Percentiles rank a stretch among this genome's conserved stretches.
Evolutionary conservation across 2,888 invertebrate species (phyloP).

Genomic region (Acanthacorydalis orientalis): DNA sequence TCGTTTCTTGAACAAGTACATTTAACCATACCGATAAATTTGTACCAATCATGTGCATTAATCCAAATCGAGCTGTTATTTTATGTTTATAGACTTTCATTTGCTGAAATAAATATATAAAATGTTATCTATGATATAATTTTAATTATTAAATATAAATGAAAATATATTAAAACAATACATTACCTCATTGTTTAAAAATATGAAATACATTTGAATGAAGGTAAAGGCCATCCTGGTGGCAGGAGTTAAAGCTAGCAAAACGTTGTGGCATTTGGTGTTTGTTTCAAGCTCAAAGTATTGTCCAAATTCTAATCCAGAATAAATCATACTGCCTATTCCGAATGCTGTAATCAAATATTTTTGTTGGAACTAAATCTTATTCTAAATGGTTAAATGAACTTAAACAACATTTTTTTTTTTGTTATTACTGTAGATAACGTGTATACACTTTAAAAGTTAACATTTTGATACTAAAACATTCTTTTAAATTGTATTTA

Average conservation of each 20-base stretch:
- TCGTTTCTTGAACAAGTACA: slow-evolving; percentile 86
- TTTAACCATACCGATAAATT: slow-evolving; percentile 95
- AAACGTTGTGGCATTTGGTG: slow-evolving; percentile 81
- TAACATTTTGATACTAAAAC: too few species aligned
- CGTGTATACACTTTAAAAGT: too few species aligned
- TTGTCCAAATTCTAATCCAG: slow-evolving; percentile 85
- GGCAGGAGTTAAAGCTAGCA: slow-evolving; percentile 78
- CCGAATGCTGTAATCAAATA: slow-evolving; percentile 60
- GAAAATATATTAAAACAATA: background rate
- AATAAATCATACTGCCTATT: slow-evolving; percentile 93
- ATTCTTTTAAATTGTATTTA: too few species aligned
- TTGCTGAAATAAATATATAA: slow-evolving; percentile 35
- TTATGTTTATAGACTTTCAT: slow-evolving; percentile 81
- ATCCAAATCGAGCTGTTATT: slow-evolving; percentile 80
- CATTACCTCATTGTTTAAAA: slow-evolving; percentile 84
- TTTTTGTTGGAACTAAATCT: too few species aligned
- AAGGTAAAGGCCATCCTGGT: slow-evolving; percentile 92
- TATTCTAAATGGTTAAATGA: too few species aligned
- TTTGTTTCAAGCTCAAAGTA: slow-evolving; percentile 84
- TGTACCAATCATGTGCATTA: slow-evolving; percentile 98
- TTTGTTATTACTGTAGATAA: too few species aligned
- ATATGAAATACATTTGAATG: slow-evolving; percentile 96
- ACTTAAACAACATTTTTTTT: too few species aligned
- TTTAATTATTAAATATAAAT: background rate
- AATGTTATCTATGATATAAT: background rate